A percentile compares a stretch with the other conserved stretches of the same genome.
Evolutionary conservation across 1,140 invertebrate genomes (phyloP).

Genomic region (Belonocnema kinseyi): DNA sequence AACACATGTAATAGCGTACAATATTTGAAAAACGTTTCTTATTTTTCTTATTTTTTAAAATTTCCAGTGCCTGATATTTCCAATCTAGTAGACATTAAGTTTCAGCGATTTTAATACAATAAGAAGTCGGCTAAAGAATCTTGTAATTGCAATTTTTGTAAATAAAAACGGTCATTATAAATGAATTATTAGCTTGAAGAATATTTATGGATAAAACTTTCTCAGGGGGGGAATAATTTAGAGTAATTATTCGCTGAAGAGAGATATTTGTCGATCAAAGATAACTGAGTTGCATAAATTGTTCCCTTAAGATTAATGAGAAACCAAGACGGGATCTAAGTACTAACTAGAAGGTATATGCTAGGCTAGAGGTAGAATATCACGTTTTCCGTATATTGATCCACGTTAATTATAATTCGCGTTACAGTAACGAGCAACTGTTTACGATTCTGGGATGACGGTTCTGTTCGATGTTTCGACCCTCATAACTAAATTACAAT

Average conservation of each 20-base stretch:
- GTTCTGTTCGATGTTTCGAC: conserved; percentile 5
- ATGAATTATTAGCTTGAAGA: background rate
- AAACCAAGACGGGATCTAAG: background rate
- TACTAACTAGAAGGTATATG: background rate
- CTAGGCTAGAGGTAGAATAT: background rate
- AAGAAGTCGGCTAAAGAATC: too few relatives aligned
- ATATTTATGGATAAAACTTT: background rate
- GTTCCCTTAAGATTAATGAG: conserved; percentile 9
- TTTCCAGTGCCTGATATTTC: too few relatives aligned
- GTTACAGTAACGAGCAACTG: conserved; percentile 23
- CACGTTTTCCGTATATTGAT: conserved; percentile 12
- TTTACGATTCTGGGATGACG: conserved; percentile 11
- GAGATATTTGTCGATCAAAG: conserved; percentile 14
- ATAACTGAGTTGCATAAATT: background rate
- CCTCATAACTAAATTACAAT: conserved; percentile 2
- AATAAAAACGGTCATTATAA: background rate
- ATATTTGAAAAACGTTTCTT: too few relatives aligned
- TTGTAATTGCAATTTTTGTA: too few relatives aligned
- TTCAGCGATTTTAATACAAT: too few relatives aligned
- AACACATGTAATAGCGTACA: too few relatives aligned
- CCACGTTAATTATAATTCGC: background rate
- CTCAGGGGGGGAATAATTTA: background rate
- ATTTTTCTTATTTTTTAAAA: too few relatives aligned
- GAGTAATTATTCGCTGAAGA: background rate
- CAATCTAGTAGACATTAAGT: too few relatives aligned